Conservation (phyloP, 2,113 vertebrate species). For the Chaetura pelagica region DNA sequence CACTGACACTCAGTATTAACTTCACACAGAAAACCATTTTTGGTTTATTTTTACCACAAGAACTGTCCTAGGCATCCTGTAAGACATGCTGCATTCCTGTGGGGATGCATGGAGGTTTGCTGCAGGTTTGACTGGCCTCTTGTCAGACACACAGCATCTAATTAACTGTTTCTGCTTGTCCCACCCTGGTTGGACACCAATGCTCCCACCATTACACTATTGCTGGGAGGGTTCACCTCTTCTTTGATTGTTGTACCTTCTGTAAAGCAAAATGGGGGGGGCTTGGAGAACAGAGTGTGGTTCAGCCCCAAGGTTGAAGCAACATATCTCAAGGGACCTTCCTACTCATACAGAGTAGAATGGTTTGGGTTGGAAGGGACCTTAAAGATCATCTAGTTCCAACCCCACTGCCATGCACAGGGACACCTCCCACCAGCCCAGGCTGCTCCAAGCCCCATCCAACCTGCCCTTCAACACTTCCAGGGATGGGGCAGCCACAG, state of each 20-base stretch:
- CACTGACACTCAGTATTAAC: not conserved
- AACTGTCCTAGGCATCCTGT: constrained; percentile 24
- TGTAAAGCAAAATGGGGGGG: not conserved
- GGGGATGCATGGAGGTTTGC: constrained; percentile 48
- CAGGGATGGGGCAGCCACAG: too few species aligned
- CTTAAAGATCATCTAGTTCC: too few species aligned
- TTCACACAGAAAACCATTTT: constrained; percentile 32
- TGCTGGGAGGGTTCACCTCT: not conserved
- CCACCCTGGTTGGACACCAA: not conserved
- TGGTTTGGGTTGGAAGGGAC: too few species aligned
- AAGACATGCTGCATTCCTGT: not conserved
- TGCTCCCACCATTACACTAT: not conserved
- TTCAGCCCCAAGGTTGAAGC: not conserved
- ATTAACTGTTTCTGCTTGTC: constrained; percentile 43
- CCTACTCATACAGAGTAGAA: not conserved
- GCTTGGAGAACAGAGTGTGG: not conserved
- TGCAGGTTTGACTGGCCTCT: constrained; percentile 34
- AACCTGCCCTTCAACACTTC: too few species aligned
- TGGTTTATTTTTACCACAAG: constrained; percentile 36
- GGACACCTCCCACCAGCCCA: too few species aligned
- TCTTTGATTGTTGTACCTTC: not conserved
- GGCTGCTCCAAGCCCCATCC: too few species aligned
- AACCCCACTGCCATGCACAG: too few species aligned
- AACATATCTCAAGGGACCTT: not conserved
- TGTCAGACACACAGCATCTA: constrained; percentile 33